These are phyloP conservation scores for Channa maculata DNA, from an alignment of 2,113 vertebrate species.

Conservation along the genomic window DNA sequence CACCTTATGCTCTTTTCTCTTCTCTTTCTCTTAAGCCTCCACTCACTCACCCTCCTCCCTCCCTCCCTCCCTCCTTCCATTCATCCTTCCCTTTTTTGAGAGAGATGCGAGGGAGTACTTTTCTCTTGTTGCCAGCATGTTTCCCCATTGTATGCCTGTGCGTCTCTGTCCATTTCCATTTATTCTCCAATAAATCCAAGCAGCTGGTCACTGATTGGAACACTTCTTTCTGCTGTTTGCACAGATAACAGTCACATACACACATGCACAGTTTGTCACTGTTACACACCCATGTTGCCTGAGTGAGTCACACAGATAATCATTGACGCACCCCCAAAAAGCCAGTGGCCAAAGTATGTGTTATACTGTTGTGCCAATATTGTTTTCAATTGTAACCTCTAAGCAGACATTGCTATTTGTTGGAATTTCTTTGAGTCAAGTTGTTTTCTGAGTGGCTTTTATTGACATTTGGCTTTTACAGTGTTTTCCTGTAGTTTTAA, in stretches of 20 bases:
- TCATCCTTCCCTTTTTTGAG: not conserved
- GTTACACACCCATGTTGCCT: conserved; percentile 30
- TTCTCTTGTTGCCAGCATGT: conserved; percentile 26
- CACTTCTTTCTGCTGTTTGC: conserved; percentile 51
- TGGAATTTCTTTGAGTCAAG: not conserved
- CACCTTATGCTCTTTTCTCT: conserved; percentile 12
- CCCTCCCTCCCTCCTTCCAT: not conserved
- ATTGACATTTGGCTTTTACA: not conserved
- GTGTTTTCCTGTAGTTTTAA: not conserved
- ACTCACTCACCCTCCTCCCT: not conserved
- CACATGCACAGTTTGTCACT: conserved; percentile 14
- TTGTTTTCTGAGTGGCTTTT: not conserved
- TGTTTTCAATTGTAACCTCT: conserved; percentile 1
- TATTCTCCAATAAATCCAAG: conserved; percentile 60
- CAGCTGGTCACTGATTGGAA: conserved; percentile 60
- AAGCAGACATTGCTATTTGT: not conserved
- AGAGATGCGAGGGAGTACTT: not conserved
- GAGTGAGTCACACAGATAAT: conserved; percentile 42
- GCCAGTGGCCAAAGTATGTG: conserved; percentile 11
- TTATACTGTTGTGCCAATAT: not conserved
- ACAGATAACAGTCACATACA: conserved; percentile 46
- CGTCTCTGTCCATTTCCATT: conserved; percentile 60
- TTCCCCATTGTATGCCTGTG: conserved; percentile 22
- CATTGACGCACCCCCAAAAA: conserved; percentile 50
- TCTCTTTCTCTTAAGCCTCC: conserved; percentile 11